These are phyloP conservation scores for Adrianichthys oophorus DNA, from an alignment of 2,797 vertebrate species.

Conservation along the genomic window DNA sequence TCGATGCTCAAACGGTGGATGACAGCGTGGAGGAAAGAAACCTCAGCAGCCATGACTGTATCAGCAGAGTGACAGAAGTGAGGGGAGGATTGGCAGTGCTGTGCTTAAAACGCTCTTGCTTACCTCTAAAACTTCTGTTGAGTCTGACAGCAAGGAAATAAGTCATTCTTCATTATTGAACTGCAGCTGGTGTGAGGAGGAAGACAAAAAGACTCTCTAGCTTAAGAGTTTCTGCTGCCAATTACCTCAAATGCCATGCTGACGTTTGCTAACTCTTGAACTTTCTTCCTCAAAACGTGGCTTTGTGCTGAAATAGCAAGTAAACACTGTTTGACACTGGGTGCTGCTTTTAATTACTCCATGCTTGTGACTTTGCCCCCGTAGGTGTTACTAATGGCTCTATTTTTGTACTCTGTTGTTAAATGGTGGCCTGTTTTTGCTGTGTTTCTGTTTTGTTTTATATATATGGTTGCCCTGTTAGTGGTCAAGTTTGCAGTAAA, in stretches of 20 bases:
- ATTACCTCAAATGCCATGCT: conserved; percentile 66
- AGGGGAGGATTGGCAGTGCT: conserved; percentile 1
- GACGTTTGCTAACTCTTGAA: conserved; percentile 49
- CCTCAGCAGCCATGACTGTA: not conserved
- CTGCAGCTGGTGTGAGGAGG: conserved; percentile 24
- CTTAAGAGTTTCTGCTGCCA: conserved; percentile 38
- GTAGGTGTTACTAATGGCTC: conserved; percentile 21
- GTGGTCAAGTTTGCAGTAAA: too few species aligned
- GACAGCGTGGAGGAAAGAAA: not conserved
- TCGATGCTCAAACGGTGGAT: not conserved
- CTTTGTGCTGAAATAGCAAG: conserved; percentile 54
- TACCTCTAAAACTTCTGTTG: conserved; percentile 21
- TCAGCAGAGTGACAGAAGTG: conserved; percentile 11
- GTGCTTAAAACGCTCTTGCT: conserved; percentile 6
- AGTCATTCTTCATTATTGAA: conserved; percentile 14
- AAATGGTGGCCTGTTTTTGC: conserved; percentile 4
- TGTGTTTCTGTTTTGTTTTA: not conserved
- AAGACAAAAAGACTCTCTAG: conserved; percentile 51
- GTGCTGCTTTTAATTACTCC: conserved; percentile 52
- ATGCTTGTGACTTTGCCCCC: conserved; percentile 19
- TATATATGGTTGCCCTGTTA: not conserved
- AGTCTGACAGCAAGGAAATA: conserved; percentile 26
- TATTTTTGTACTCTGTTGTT: conserved; percentile 12
- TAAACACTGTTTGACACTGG: conserved; percentile 61
- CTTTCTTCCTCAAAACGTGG: conserved; percentile 55